Evolutionary conservation across 1,140 invertebrate genomes (phyloP), one percentile per base, ranked within the genome.

Genomic region (Heliconius eleuchia): DNA sequence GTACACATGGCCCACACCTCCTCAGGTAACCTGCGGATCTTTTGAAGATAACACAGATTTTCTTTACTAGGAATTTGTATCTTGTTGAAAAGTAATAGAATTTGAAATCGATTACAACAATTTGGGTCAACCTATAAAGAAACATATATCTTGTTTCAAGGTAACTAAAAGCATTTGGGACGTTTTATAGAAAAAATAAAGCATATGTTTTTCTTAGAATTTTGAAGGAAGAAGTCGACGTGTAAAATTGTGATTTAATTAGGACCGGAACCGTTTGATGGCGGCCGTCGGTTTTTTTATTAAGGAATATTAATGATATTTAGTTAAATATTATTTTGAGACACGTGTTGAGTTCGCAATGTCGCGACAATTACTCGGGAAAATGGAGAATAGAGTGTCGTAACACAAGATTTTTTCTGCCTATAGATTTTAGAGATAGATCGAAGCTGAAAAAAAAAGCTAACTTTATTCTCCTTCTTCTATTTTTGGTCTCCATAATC

Each of bases 1-100:
- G 78, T 76, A 83, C 84, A 88, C 83, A 86, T 87, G 86, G 83
- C 83, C 82, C 66, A 82, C 66, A 82, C 83, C 86, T 88, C 80
- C 80, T 81, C 86, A 88, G 86, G 86, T 88, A 88, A 87, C 70
- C 42, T 71, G 82, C 80, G 83, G 86, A 79, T 79, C 79, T 71
- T 79, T 66, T 84, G 78, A 83, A 87, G 81, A 80, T 76, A 83
- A 78, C 57, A 13, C 1, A 66, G 1, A 11, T 1, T 30, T 57
- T 3, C 4, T 11, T 66, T 16, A 30, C 9, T 30, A 30, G 3
- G 11, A 66, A 66, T 13, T 30, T 66, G 27, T 13, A 66, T 3
- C 8, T 30, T 66, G 27, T 66, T 13, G 3, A 11, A 9, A 13
- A 11, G 4, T 6, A 16, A 66, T 66, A 27, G 3, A 30, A 1